Conservation (phyloP, 2,888 invertebrate species). For the Sphaerophoria rueppellii region DNA sequence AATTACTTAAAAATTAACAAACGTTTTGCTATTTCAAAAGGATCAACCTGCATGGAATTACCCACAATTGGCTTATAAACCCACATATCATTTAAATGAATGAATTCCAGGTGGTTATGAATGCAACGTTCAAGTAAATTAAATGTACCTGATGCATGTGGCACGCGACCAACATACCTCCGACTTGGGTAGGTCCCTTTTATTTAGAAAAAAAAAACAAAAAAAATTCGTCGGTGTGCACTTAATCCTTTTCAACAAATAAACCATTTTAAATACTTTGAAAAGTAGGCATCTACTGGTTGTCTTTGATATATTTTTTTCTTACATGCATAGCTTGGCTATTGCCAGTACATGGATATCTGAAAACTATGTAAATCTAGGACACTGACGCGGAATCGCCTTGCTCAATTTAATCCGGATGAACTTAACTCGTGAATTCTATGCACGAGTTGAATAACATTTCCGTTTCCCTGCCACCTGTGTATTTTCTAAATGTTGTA, state of each 20-base stretch:
- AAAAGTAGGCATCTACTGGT: constrained; percentile 26
- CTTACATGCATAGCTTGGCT: too few relatives aligned
- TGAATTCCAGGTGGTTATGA: neutral
- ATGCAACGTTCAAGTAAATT: too few relatives aligned
- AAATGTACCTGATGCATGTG: constrained; percentile 7
- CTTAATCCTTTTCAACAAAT: constrained; percentile 51
- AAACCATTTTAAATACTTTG: constrained; percentile 56
- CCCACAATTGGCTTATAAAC: constrained; percentile 29
- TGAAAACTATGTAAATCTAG: constrained; percentile 18
- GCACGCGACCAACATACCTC: constrained; percentile 53
- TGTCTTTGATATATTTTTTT: neutral
- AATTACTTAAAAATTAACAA: constrained; percentile 38
- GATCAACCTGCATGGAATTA: constrained; percentile 39
- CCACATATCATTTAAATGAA: constrained; percentile 47
- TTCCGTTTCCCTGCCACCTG: neutral
- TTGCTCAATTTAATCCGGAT: constrained; percentile 49
- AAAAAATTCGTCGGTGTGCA: constrained; percentile 20
- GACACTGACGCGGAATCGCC: constrained; percentile 5
- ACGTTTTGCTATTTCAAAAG: constrained; percentile 34
- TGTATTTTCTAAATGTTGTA: neutral
- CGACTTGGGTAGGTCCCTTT: neutral
- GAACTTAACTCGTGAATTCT: constrained; percentile 42
- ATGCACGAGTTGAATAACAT: constrained; percentile 7
- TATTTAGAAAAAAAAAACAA: too few relatives aligned
- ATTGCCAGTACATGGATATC: neutral